phyloP scores from a whole-genome alignment of 2,797 vertebrate genomes.

The Octomys mimax region DNA sequence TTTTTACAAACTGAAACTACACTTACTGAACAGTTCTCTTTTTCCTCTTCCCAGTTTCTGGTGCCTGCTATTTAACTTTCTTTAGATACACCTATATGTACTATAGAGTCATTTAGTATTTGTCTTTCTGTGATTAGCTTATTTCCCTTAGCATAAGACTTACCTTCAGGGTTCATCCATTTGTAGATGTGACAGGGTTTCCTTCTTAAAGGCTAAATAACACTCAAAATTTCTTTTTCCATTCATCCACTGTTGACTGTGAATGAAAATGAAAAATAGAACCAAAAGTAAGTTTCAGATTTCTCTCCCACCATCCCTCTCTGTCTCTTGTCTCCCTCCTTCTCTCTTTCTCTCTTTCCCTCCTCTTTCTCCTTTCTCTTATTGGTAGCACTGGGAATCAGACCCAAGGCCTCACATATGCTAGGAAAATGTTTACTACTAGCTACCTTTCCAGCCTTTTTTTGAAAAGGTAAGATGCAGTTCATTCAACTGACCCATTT shows the following conservation, averaged over 20 bases:
- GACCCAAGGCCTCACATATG: background rate
- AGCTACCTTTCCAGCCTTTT: background rate
- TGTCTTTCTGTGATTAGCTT: background rate
- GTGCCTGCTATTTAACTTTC: background rate
- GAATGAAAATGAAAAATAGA: slow-evolving; percentile 30
- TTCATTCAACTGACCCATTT: background rate
- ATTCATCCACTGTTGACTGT: slow-evolving; percentile 19
- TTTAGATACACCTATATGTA: background rate
- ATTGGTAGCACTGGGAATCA: background rate
- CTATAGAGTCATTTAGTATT: background rate
- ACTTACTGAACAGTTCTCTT: background rate
- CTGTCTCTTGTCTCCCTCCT: too few species aligned
- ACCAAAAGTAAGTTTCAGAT: slow-evolving; percentile 4
- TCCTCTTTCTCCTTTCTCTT: background rate
- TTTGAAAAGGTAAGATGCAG: background rate
- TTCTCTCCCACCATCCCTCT: background rate
- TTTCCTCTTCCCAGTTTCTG: background rate
- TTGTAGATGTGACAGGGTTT: background rate
- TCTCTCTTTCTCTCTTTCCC: background rate
- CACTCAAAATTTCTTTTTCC: background rate
- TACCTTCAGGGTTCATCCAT: background rate
- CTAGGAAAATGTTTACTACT: background rate
- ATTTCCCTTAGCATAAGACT: background rate
- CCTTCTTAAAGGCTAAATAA: slow-evolving; percentile 34
- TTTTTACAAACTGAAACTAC: background rate